Percentiles rank a stretch among this genome's conserved stretches.
phyloP scores from a whole-genome alignment of 2,797 vertebrate species.

The Falco naumanni region DNA sequence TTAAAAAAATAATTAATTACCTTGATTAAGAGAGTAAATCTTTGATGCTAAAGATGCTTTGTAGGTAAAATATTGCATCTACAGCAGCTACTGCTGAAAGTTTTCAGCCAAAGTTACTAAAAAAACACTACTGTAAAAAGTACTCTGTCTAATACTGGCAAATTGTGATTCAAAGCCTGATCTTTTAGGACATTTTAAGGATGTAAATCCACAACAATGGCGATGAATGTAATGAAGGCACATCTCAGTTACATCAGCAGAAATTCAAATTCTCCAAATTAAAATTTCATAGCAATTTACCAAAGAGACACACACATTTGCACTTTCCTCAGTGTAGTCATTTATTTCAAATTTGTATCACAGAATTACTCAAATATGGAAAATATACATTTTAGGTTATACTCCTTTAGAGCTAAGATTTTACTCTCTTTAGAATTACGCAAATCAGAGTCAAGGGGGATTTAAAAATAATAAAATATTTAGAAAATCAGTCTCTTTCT shows the following conservation, averaged over 20 bases:
- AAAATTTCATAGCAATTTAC: background rate
- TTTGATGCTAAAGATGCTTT: background rate
- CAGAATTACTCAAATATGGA: fast-evolving
- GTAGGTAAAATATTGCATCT: background rate
- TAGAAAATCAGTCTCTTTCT: background rate
- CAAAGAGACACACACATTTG: background rate
- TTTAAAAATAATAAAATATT: background rate
- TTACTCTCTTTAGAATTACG: background rate
- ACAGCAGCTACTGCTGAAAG: background rate
- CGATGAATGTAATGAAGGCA: background rate
- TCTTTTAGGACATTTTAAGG: background rate
- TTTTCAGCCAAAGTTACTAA: background rate
- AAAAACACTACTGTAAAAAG: background rate
- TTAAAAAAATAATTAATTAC: no score
- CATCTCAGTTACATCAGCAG: background rate
- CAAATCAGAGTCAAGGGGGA: background rate
- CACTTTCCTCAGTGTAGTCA: background rate
- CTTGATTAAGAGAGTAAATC: background rate
- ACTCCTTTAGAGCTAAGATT: background rate
- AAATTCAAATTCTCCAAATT: background rate
- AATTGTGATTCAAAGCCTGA: background rate
- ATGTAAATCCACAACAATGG: background rate
- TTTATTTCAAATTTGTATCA: background rate
- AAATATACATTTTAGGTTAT: background rate
- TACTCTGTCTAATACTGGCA: background rate